These are phyloP conservation scores for Dascyllus trimaculatus DNA, from an alignment of 2,113 vertebrate species.

Conservation along the genomic window DNA sequence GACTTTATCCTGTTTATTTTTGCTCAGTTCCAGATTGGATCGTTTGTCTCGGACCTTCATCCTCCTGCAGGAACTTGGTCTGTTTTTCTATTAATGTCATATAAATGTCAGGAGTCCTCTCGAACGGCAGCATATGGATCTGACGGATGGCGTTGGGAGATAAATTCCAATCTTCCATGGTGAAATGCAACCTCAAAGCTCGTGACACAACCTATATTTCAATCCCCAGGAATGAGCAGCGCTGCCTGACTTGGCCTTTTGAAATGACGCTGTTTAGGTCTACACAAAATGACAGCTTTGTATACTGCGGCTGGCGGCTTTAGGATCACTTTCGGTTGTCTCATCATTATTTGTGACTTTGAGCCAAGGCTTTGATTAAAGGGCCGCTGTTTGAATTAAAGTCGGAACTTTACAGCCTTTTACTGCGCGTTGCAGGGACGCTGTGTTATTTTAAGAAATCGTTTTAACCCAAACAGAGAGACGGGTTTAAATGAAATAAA, in stretches of 20 bases:
- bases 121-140: too few relatives aligned
- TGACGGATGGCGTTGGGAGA: conserved; percentile 2
- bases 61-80: neutral
- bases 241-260: conserved; percentile 32
- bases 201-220: conserved; percentile 35
- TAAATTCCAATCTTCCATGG: conserved; percentile 41
- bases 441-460: conserved; percentile 67
- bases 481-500: conserved; percentile 73
- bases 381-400: conserved; percentile 52
- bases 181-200: conserved; percentile 35
- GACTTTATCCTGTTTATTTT: too few relatives aligned
- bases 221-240: conserved; percentile 18
- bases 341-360: conserved; percentile 42
- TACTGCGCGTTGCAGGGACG: conserved; percentile 28
- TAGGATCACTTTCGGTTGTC: conserved; percentile 51
- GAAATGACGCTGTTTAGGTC: conserved; percentile 36
- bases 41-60: too few relatives aligned
- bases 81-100: neutral
- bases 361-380: conserved; percentile 72
- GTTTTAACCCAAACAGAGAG: conserved; percentile 73
- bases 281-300: conserved; percentile 60
- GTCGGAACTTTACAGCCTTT: conserved; percentile 65
- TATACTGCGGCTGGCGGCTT: conserved; percentile 18
- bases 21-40: too few relatives aligned
- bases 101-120: too few relatives aligned